Conservation (phyloP, 2,888 invertebrate genomes). For the Drosophila hamatofila region DNA sequence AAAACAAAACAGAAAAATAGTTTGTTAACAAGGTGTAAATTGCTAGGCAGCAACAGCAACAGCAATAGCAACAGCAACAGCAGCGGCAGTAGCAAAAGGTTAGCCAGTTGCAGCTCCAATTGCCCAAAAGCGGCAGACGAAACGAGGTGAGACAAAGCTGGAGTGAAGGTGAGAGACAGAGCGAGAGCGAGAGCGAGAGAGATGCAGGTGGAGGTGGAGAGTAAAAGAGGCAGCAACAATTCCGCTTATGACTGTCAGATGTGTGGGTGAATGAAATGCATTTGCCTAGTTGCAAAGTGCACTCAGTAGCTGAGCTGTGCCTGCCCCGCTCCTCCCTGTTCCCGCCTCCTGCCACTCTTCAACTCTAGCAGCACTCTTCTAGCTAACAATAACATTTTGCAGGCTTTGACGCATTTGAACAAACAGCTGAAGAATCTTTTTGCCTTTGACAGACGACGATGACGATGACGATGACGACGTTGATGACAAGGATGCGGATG, state of each 20-base stretch:
- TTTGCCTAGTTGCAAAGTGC: conserved; percentile 40
- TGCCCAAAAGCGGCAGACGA: conserved; percentile 42
- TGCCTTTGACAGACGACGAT: conserved; percentile 57
- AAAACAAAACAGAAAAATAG: background rate
- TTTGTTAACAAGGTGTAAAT: conserved; percentile 74
- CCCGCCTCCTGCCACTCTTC: background rate
- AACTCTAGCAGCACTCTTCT: background rate
- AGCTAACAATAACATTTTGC: conserved; percentile 33
- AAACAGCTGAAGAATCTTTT: conserved; percentile 48
- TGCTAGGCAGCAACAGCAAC: conserved; percentile 59
- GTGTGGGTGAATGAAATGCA: conserved; percentile 38
- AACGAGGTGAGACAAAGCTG: conserved; percentile 13
- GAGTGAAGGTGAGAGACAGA: background rate
- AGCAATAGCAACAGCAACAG: conserved; percentile 55
- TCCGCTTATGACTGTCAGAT: conserved; percentile 10
- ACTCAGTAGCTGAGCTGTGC: conserved; percentile 24
- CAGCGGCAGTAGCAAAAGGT: conserved; percentile 50
- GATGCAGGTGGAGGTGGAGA: too few relatives aligned
- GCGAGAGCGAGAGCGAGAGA: background rate
- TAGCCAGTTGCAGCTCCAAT: conserved; percentile 51
- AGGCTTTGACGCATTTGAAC: conserved; percentile 41
- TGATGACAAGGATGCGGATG: conserved; percentile 55
- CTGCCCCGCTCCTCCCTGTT: background rate
- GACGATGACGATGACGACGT: conserved; percentile 33
- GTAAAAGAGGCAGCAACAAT: background rate